Evolutionary conservation across 1,140 invertebrate species (phyloP), one percentile per base, ranked within the genome.

Genomic region (Bacillus rossius): DNA sequence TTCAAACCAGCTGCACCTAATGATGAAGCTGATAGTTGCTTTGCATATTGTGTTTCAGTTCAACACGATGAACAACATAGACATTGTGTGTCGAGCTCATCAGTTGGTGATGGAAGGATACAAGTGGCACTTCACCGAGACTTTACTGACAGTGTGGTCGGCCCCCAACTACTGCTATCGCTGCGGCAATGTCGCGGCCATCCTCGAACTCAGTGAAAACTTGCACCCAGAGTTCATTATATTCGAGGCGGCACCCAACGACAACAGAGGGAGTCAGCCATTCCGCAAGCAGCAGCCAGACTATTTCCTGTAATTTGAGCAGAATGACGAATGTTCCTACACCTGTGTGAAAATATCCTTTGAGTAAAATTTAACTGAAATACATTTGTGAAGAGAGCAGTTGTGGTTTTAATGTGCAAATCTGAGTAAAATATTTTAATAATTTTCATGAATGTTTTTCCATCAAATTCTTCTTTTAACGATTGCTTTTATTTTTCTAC

Each of bases 51-150:
- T 84, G 1, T 71, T 76, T 37, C 79, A 82, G 66, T 85, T 86
- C 68, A 84, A 84, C 64, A 68, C 75, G 34, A 74, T 81, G 8
- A 87, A 87, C 68, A 75, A 81, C 61, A 78, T 88, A 34, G 82
- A 85, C 57, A 75, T 88, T 73, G 88, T 88, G 57, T 84, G 83
- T 67, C 69, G 85, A 34, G 86, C 85, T 2, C 85, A 88, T 76
- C 85, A 88, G 68, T 69, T 88, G 34, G 83, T 88, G 1, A 88
- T 88, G 86, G 85, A 88, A 71, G 85, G 85, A 1, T 88, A 84
- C 68, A 88, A 88, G 67, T 88, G 84, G 84, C 85, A 88, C 69
- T 88, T 88, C 67, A 82, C 83, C 64, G 81, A 85, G 63, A 84
- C 81, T 38, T 84, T 87, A 0, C 69, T 88, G 5, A 87, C 86